A percentile compares a stretch with the other conserved stretches of the same genome.
These are phyloP conservation scores for Smittia aterrima DNA, from an alignment of 2,888 invertebrate species.

Conservation along the genomic window DNA sequence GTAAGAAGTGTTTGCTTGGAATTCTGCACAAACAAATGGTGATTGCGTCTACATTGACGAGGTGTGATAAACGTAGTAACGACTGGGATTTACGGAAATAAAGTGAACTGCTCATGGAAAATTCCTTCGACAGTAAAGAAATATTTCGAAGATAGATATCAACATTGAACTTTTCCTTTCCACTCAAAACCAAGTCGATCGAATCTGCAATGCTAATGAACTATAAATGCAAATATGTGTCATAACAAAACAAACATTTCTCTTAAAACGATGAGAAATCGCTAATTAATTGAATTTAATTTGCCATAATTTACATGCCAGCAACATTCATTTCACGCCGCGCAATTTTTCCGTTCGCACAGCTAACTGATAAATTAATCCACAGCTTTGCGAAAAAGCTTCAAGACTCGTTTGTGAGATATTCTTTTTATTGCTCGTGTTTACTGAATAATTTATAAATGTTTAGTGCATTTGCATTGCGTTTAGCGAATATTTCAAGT, in stretches of 20 bases:
- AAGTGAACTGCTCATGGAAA: no score
- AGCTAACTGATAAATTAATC: neutral
- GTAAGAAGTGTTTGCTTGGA: no score
- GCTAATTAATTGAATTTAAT: slow-evolving; percentile 29
- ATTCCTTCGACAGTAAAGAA: no score
- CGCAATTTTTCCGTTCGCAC: neutral
- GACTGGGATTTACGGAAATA: no score
- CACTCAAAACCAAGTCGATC: no score
- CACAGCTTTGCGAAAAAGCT: neutral
- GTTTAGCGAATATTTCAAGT: neutral
- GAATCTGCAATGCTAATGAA: no score
- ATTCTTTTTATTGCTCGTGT: neutral
- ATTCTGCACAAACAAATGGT: no score
- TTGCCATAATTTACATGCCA: slow-evolving; percentile 23
- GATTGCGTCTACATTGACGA: neutral
- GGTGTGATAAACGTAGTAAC: neutral
- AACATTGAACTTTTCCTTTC: no score
- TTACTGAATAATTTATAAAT: slow-evolving; percentile 34
- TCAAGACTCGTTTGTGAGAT: neutral
- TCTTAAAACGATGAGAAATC: slow-evolving; percentile 24
- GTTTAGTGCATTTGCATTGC: slow-evolving; percentile 33
- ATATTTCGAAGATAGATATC: no score
- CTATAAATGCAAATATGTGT: neutral
- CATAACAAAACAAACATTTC: slow-evolving; percentile 1
- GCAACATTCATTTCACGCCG: neutral